Conservation (phyloP, 2,113 vertebrate species). For the Mionectes macconnelli region DNA sequence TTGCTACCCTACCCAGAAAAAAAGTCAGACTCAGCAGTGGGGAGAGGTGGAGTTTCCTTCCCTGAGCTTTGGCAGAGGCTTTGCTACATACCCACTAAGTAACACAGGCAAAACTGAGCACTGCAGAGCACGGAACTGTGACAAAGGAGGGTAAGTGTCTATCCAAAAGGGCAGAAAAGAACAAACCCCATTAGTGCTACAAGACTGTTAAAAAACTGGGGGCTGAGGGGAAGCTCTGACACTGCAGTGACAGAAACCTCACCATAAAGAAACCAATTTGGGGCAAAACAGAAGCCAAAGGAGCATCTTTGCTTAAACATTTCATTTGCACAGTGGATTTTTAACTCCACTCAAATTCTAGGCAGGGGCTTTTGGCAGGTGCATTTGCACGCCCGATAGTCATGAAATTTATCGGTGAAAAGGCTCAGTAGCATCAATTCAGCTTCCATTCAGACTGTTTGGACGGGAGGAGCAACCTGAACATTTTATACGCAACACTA, state of each 20-base stretch:
- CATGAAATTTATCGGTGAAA: background rate
- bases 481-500: background rate
- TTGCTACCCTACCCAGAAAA: background rate
- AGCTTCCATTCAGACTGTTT: background rate
- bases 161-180: background rate
- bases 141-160: background rate
- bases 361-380: background rate
- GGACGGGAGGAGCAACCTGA: background rate
- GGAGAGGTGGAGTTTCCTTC: conserved; percentile 3
- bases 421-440: background rate
- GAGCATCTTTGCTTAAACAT: background rate
- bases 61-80: background rate
- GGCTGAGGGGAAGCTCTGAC: background rate
- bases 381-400: background rate
- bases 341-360: background rate
- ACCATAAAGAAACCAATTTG: background rate
- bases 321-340: background rate
- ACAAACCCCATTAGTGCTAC: rapidly evolving
- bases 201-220: background rate
- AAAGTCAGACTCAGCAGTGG: background rate
- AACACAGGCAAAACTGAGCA: background rate
- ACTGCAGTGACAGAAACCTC: background rate
- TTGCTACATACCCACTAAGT: background rate
- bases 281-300: background rate
- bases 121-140: background rate